These are phyloP conservation scores for Pollicipes pollicipes DNA, from an alignment of 1,140 invertebrate genomes.

Conservation along the genomic window DNA sequence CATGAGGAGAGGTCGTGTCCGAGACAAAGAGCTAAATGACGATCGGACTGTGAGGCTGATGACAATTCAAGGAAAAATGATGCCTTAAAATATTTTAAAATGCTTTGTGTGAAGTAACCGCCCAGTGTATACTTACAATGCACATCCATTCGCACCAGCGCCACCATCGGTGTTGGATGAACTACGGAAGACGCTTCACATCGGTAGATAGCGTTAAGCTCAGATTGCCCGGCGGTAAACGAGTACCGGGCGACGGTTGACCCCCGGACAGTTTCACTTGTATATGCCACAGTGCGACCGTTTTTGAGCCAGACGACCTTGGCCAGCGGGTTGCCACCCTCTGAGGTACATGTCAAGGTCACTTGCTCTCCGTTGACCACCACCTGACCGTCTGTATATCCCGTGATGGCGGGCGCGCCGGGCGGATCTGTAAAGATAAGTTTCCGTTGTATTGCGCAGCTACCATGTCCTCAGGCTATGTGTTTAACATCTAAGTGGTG, in stretches of 20 bases:
- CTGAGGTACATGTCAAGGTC: conserved; percentile 67
- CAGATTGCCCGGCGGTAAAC: conserved; percentile 65
- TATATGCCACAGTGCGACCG: conserved; percentile 54
- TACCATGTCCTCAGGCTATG: too few species aligned
- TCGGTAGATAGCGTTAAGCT: conserved; percentile 80
- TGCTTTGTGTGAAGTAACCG: too few species aligned
- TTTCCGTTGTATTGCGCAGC: too few species aligned
- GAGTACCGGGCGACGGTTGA: conserved; percentile 68
- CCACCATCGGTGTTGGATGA: too few species aligned
- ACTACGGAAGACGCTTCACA: conserved; percentile 44
- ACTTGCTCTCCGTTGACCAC: conserved; percentile 70
- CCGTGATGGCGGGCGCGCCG: conserved; percentile 73
- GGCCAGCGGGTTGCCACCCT: conserved; percentile 83
- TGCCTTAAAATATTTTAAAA: too few species aligned
- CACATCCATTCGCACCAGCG: too few species aligned
- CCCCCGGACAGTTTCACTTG: conserved; percentile 47
- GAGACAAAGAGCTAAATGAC: too few species aligned
- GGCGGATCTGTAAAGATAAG: conserved; percentile 73
- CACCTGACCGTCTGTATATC: conserved; percentile 66
- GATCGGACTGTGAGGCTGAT: too few species aligned
- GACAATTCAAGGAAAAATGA: too few species aligned
- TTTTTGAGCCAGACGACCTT: conserved; percentile 86
- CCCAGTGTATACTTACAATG: too few species aligned
- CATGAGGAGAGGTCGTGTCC: too few species aligned
- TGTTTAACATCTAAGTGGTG: too few species aligned